Evolutionary conservation across 2,888 invertebrate species (phyloP).

Genomic region (Philereme transversata): DNA sequence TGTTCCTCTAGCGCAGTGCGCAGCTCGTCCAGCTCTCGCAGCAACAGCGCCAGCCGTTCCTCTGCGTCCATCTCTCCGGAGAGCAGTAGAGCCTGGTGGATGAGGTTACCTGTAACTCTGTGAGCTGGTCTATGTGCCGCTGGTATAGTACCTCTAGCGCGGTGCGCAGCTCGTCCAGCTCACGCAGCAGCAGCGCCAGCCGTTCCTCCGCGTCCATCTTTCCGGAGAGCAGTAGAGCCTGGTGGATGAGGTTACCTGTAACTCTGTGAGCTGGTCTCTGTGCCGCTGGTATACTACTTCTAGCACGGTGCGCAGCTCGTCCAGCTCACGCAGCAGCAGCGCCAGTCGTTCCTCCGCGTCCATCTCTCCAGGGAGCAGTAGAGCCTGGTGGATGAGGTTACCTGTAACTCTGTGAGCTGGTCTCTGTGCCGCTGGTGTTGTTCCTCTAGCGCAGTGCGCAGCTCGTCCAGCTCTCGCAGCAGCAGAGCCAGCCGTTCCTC

Average conservation of each 20-base stretch:
- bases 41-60: slow-evolving; percentile 80
- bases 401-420: no score
- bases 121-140: no score
- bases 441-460: no score
- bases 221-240: no score
- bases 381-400: slow-evolving; percentile 86
- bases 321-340: slow-evolving; percentile 85
- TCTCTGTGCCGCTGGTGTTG: no score
- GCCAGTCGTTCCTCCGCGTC: slow-evolving; percentile 81
- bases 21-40: slow-evolving; percentile 86
- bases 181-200: no score
- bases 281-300: slow-evolving; percentile 84
- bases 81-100: slow-evolving; percentile 87
- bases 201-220: no score
- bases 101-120: slow-evolving; percentile 53
- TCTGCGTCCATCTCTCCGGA: slow-evolving; percentile 84
- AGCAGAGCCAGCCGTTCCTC: no score
- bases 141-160: no score
- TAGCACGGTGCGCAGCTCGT: slow-evolving; percentile 83
- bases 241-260: slow-evolving; percentile 64
- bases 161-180: no score
- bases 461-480: no score
- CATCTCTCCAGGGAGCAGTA: slow-evolving; percentile 85
- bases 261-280: slow-evolving; percentile 80
- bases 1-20: slow-evolving; percentile 86